Base-by-base conservation (phyloP, 2,113 vertebrate species). In the Halcyon malimbica region DNA sequence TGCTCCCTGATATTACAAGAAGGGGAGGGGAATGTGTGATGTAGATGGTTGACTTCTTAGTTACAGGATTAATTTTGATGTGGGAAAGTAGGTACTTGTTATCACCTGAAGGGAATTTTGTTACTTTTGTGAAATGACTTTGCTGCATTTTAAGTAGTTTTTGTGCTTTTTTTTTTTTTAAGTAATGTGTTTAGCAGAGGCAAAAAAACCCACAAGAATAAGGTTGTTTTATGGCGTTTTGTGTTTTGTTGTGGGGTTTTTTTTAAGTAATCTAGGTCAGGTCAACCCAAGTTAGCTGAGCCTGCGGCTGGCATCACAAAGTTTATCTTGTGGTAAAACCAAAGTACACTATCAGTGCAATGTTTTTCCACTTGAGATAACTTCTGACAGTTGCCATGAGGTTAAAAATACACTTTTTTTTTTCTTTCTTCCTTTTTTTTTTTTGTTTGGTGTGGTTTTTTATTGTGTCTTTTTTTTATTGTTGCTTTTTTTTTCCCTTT, bases 291-390 rank as follows among this genome's bases (percentile, higher is more conserved):
- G 76, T 94, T 94, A 95, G 62, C 48, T 95, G 74, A 94, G 87
- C 95, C 94, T 87, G 77, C 57, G 87, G 93, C 94, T 96, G 69
- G 79, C 91, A 93, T 95, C 71, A 91, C 83, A 56, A 91, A 87
- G 77, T 94, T 87, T 89, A 57, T 87, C 77, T 89, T 94, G 83
- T 91, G 94, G 89, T 96, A 96, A 89, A 91, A 89, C 87, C 91
- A 89, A 95, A 93, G 77, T 64, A 89, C 1, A 3, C 74, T 93
- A 95, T 94, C 84, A 89, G 35, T 94, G 62, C n/a, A 1, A 68
- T 95, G 62, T 89, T 95, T 91, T 97, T 96, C 91, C 91, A 91
- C 93, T 96, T 89, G 91, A 95, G 65, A 84, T 75, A 93, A 78
- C 57, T 95, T 91, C 73, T 93, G 92, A 96, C 90, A 93, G 83